Evolutionary conservation across 2,888 invertebrate species (phyloP).

Genomic region (Drosophila rubida): DNA sequence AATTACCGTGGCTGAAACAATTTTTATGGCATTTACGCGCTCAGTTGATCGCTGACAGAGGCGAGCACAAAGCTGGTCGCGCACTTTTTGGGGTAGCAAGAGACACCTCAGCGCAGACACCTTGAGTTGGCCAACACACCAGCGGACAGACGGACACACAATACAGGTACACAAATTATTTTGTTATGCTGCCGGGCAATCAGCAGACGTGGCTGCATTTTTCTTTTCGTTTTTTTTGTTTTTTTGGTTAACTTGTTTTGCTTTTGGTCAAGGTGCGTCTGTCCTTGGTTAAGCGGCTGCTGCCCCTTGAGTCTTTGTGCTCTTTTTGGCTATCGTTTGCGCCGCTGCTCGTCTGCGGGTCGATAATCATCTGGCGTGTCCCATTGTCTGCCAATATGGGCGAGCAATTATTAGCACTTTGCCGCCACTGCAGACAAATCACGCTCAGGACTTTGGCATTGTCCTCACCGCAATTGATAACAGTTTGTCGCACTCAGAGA

Average conservation of each 20-base stretch:
- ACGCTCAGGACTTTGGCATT: conserved; percentile 56
- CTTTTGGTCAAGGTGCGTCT: conserved; percentile 41
- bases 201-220: conserved; percentile 15
- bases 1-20: conserved; percentile 80
- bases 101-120: conserved; percentile 34
- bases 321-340: conserved; percentile 25
- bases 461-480: conserved; percentile 74
- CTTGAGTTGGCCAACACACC: conserved; percentile 21
- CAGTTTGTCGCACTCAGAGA: conserved; percentile 77
- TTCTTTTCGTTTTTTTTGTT: too few species aligned
- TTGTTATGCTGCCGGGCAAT: conserved; percentile 74
- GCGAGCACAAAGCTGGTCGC: conserved; percentile 38
- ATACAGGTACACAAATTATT: conserved; percentile 79
- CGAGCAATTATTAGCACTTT: conserved; percentile 78
- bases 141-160: conserved; percentile 11
- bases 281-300: neutral
- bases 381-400: conserved; percentile 70
- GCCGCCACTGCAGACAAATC: conserved; percentile 51
- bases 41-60: conserved; percentile 77
- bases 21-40: conserved; percentile 81
- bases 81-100: conserved; percentile 28
- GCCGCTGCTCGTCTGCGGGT: too few species aligned
- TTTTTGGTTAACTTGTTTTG: conserved; percentile 11
- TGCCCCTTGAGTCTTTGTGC: neutral
- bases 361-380: conserved; percentile 74